These are phyloP conservation scores for Clarias laeviceps DNA, from an alignment of 2,797 vertebrate genomes.

Conservation along the genomic window DNA sequence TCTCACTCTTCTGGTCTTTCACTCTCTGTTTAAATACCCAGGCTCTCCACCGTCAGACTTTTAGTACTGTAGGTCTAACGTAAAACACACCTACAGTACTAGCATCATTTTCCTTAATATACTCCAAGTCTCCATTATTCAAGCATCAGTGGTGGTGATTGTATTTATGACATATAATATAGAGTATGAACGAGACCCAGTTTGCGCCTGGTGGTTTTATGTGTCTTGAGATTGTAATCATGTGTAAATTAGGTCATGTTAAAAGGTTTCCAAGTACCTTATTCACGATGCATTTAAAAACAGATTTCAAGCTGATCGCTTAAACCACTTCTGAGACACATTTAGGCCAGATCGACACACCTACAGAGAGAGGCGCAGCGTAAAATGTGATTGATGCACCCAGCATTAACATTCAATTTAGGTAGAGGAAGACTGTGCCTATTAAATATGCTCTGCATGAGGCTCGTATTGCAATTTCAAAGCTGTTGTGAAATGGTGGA, in stretches of 20 bases:
- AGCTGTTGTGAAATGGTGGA: background rate
- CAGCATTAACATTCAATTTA: background rate
- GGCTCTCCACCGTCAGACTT: background rate
- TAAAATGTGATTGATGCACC: background rate
- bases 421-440: background rate
- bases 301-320: background rate
- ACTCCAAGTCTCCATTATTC: background rate
- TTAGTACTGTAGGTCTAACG: background rate
- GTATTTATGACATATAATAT: background rate
- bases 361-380: background rate
- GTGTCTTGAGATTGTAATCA: background rate
- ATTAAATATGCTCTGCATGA: background rate
- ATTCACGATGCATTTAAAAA: conserved; percentile 6
- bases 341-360: background rate
- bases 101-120: background rate
- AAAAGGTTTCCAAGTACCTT: background rate
- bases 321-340: background rate
- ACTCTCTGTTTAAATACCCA: background rate
- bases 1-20: background rate
- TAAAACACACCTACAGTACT: background rate
- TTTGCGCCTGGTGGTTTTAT: background rate
- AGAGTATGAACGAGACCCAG: background rate
- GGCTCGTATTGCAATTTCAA: background rate
- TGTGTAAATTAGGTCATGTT: background rate
- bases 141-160: background rate